A percentile compares a stretch with the other conserved stretches of the same genome.
Conservation (phyloP, 2,888 invertebrate genomes). For the Perizoma flavofasciatum region DNA sequence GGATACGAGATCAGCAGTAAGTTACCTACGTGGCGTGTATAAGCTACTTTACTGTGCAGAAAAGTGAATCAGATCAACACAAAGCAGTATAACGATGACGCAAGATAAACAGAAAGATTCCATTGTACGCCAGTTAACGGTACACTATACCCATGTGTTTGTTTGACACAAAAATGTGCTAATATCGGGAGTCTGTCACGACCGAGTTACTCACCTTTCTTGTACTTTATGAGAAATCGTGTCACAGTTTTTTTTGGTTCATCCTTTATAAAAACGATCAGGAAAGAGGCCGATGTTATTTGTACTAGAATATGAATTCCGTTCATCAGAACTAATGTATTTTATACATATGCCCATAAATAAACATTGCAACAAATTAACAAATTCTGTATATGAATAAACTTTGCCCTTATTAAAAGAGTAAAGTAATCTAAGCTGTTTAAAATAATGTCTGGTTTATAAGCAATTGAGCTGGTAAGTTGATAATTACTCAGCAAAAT, state of each 20-base stretch:
- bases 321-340: too few species aligned
- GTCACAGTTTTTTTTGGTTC: too few species aligned
- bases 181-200: conserved; percentile 26
- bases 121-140: conserved; percentile 40
- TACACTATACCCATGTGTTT: conserved; percentile 33
- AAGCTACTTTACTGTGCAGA: too few species aligned
- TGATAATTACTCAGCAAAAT: conserved; percentile 15
- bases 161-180: conserved; percentile 42
- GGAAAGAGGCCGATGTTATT: too few species aligned
- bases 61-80: background rate
- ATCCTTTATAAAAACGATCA: too few species aligned
- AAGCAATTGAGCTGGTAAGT: conserved; percentile 11
- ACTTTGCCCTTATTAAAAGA: too few species aligned
- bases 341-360: too few species aligned
- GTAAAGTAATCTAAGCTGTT: background rate
- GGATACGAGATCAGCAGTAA: too few species aligned
- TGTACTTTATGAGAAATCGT: conserved; percentile 12
- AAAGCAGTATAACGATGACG: conserved; percentile 33
- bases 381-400: too few species aligned
- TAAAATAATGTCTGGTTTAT: conserved; percentile 5
- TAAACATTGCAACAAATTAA: too few species aligned
- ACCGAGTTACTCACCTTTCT: conserved; percentile 9
- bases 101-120: conserved; percentile 29
- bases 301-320: too few species aligned
- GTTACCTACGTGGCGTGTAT: too few species aligned